Percentiles rank a stretch among this genome's conserved stretches.
These are phyloP conservation scores for Cyclura pinguis DNA, from an alignment of 2,797 vertebrate genomes.

Conservation along the genomic window DNA sequence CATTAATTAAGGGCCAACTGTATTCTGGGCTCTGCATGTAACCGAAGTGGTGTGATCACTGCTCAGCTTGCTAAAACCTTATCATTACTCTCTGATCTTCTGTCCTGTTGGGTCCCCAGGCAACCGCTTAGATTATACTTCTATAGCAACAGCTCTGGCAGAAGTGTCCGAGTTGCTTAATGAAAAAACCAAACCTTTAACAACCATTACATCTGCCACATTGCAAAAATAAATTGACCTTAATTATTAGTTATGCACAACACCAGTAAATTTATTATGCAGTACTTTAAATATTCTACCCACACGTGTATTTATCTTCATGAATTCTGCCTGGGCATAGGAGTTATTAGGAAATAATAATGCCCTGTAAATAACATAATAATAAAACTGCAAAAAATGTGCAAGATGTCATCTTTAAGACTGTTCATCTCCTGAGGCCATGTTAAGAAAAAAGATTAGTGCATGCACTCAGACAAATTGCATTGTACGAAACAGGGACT, in stretches of 20 bases:
- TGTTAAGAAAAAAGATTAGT: constrained; percentile 57
- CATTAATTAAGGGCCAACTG: background rate
- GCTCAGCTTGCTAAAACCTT: background rate
- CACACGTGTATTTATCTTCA: constrained; percentile 30
- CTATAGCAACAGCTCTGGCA: background rate
- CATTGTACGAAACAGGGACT: constrained; percentile 58
- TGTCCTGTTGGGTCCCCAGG: background rate
- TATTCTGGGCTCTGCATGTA: background rate
- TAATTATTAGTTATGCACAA: constrained; percentile 7
- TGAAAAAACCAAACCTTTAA: constrained; percentile 37
- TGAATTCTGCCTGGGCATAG: constrained; percentile 22
- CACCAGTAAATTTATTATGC: constrained; percentile 27
- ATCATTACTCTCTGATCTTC: background rate
- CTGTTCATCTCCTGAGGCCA: constrained; percentile 58
- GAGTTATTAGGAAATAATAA: constrained; percentile 43
- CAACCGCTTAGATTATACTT: background rate
- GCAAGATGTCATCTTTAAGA: constrained; percentile 49
- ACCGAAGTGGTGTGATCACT: background rate
- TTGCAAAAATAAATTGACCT: constrained; percentile 27
- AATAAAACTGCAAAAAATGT: constrained; percentile 32
- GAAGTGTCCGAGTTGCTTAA: constrained; percentile 19
- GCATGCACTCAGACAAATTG: constrained; percentile 56
- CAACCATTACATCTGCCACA: constrained; percentile 34
- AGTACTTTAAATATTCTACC: constrained; percentile 32
- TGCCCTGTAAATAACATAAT: constrained; percentile 56